Evolutionary conservation across 2,113 vertebrate genomes (phyloP), one percentile per base, ranked within the genome.

Genomic region (Varanus salvator): DNA sequence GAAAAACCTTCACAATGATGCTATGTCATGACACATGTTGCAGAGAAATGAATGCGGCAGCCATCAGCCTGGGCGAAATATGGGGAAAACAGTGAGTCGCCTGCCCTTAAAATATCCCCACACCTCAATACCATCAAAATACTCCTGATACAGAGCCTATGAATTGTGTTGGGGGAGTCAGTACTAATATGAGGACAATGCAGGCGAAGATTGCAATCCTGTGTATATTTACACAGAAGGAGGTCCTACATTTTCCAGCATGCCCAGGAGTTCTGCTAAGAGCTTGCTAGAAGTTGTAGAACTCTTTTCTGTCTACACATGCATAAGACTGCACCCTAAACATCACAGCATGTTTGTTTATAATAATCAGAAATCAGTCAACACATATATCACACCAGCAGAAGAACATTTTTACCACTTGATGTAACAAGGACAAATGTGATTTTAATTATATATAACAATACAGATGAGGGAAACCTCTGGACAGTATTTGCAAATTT

Each of bases 311-410:
- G 19, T 64, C 60, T 64, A 21, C 17, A 64, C 17, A 38, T 89
- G 88, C 94, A 93, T 89, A 94, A 92, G 95, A 93, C 87, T 1
- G 92, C 17, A 64, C 29, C 7, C 29, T n/a, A n/a, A 92, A 90
- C 76, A 90, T 95, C 89, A 87, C 83, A 90, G 92, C 93, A 88
- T 54, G 48, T 92, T 89, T 54, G 57, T 44, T 95, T 92, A 82
- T 52, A 83, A 5, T 92, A 60, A 60, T 81, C 48, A 78, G 89
- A 94, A 92, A 87, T 94, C 91, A 5, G 60, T 91, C 90, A 88
- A 92, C 95, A 92, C 93, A 89, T 78, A 80, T 72, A 27, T 86
- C 68, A 83, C 52, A 25, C 0, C 7, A 50, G 80, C 80, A 74
- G 88, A 64, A 91, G 92, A 77, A 60, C 80, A 27, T 68, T 86